Percentiles rank a stretch among this genome's conserved stretches.
phyloP scores from a whole-genome alignment of 2,797 vertebrate species.

The Ptychadena robeensis region DNA sequence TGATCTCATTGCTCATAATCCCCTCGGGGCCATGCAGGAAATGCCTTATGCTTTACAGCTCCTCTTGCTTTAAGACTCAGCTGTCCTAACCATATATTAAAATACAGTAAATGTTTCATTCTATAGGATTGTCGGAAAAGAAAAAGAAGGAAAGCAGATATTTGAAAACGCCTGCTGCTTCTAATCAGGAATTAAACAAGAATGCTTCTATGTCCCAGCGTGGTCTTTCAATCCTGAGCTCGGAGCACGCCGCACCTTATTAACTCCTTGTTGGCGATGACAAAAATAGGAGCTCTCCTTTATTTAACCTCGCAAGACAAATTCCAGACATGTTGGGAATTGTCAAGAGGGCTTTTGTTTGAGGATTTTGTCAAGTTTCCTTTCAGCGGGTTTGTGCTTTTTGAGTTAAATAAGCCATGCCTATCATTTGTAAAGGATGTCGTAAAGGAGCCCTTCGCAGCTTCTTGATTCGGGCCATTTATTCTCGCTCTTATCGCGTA shows the following conservation, averaged over 20 bases:
- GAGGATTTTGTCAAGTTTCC: slow-evolving; percentile 65
- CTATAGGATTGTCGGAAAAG: slow-evolving; percentile 67
- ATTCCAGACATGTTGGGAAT: slow-evolving; percentile 78
- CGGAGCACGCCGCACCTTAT: slow-evolving; percentile 22
- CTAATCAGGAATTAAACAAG: slow-evolving; percentile 70
- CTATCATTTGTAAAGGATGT: background rate
- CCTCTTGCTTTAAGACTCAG: slow-evolving; percentile 71
- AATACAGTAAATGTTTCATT: slow-evolving; percentile 70
- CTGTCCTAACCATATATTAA: slow-evolving; percentile 75
- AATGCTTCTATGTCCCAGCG: slow-evolving; percentile 72
- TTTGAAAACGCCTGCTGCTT: slow-evolving; percentile 67
- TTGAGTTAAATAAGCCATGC: background rate
- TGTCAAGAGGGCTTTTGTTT: slow-evolving; percentile 73
- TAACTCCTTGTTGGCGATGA: slow-evolving; percentile 13
- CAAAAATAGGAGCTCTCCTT: slow-evolving; percentile 70
- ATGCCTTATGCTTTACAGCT: slow-evolving; percentile 83
- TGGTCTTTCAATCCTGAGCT: slow-evolving; percentile 67
- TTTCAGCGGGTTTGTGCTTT: slow-evolving; percentile 66
- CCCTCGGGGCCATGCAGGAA: slow-evolving; percentile 80
- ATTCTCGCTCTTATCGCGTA: background rate
- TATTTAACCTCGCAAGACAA: slow-evolving; percentile 80
- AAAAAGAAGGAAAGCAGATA: slow-evolving; percentile 64
- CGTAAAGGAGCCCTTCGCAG: background rate
- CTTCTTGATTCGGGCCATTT: background rate
- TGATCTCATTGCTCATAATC: slow-evolving; percentile 76